Evolutionary conservation across 2,888 invertebrate genomes (phyloP).

Genomic region (Marasmarcha lunaedactyla): DNA sequence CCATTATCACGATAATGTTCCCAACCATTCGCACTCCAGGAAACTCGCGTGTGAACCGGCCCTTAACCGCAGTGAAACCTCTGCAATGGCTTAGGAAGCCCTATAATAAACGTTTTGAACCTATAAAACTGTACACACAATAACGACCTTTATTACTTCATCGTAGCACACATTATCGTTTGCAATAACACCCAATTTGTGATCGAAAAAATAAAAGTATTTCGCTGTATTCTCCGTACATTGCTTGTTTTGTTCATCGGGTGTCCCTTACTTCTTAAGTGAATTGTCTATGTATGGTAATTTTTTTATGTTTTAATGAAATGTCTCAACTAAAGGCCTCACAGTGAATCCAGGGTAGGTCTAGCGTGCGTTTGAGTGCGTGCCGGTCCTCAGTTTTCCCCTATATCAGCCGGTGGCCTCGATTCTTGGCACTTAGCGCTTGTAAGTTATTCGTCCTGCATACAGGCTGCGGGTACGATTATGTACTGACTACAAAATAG

Average conservation of each 20-base stretch:
- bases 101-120: constrained; percentile 27
- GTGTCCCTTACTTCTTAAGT: background rate
- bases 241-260: background rate
- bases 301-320: background rate
- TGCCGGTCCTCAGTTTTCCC: constrained; percentile 55
- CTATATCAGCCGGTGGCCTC: constrained; percentile 53
- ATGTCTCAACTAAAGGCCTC: too few relatives aligned
- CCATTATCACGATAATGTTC: too few relatives aligned
- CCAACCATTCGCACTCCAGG: background rate
- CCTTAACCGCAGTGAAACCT: constrained; percentile 38
- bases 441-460: constrained; percentile 60
- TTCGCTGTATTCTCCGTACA: constrained; percentile 15
- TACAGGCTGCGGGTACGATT: constrained; percentile 15
- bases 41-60: constrained; percentile 25
- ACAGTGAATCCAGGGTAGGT: constrained; percentile 27
- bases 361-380: constrained; percentile 60
- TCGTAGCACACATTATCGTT: constrained; percentile 25
- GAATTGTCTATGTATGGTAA: background rate
- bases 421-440: constrained; percentile 52
- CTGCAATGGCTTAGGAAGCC: constrained; percentile 39
- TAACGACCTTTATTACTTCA: constrained; percentile 24
- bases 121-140: constrained; percentile 19
- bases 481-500: too few relatives aligned
- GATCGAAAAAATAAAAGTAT: background rate
- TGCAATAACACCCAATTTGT: constrained; percentile 12